phyloP scores from a whole-genome alignment of 2,113 vertebrate genomes.

The Crocuta crocuta region DNA sequence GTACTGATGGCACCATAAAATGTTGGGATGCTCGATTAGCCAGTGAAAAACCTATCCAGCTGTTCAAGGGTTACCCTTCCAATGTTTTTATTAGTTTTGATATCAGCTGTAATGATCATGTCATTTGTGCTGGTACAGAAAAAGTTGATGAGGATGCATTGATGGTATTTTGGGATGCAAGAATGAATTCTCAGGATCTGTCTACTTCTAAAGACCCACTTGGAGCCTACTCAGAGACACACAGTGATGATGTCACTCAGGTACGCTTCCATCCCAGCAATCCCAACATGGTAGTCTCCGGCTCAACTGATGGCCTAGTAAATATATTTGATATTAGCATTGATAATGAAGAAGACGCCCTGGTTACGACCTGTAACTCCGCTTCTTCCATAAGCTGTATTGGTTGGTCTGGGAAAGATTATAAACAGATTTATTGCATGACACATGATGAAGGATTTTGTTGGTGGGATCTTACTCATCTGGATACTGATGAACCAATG shows the following conservation, averaged over 20 bases:
- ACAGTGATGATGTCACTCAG: constrained; percentile 95
- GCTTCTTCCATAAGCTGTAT: constrained; percentile 91
- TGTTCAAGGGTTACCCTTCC: constrained; percentile 89
- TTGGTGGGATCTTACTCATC: constrained; percentile 93
- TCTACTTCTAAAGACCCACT: constrained; percentile 83
- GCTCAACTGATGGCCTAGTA: constrained; percentile 95
- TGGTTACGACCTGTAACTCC: constrained; percentile 94
- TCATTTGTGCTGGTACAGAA: constrained; percentile 95
- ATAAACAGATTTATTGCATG: constrained; percentile 91
- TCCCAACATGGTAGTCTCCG: constrained; percentile 90
- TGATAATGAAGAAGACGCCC: constrained; percentile 93
- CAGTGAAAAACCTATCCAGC: constrained; percentile 81
- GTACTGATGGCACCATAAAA: constrained; percentile 89
- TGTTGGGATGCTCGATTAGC: constrained; percentile 92
- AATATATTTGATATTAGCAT: constrained; percentile 95
- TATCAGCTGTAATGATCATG: constrained; percentile 88
- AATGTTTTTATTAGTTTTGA: constrained; percentile 93
- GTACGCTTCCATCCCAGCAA: constrained; percentile 93
- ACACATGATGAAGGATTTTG: constrained; percentile 94
- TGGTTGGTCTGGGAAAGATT: constrained; percentile 91
- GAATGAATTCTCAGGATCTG: constrained; percentile 81
- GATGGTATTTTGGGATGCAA: constrained; percentile 96
- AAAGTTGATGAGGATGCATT: constrained; percentile 90
- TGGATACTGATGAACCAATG: constrained; percentile 91
- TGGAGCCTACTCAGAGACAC: constrained; percentile 96